phyloP scores from a whole-genome alignment of 2,888 invertebrate genomes.

The Troglohyphantes excavatus region DNA sequence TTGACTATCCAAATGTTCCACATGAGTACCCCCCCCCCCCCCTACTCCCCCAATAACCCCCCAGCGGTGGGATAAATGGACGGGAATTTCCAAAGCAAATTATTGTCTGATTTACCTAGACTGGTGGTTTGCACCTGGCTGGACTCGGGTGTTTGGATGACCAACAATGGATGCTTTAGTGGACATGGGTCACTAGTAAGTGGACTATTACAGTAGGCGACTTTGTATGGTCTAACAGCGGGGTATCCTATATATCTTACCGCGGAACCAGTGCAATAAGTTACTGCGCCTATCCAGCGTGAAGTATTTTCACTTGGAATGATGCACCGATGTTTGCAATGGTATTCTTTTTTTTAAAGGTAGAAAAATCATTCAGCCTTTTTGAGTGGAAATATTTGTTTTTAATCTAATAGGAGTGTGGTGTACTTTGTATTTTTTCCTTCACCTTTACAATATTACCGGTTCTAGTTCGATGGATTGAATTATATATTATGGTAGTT shows the following conservation, averaged over 20 bases:
- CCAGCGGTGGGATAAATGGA: background rate
- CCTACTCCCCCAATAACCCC: background rate
- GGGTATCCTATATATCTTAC: background rate
- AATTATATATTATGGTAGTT: no score
- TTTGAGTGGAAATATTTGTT: no score
- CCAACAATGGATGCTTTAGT: background rate
- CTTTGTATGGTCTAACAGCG: background rate
- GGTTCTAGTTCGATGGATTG: no score
- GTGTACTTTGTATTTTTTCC: no score
- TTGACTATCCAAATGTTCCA: slow-evolving; percentile 27
- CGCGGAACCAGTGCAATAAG: background rate
- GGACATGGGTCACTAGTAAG: background rate
- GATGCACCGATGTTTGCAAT: no score
- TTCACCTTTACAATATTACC: no score
- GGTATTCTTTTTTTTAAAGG: no score
- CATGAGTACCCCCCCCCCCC: background rate
- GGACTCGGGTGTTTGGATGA: background rate
- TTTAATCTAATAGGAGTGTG: no score
- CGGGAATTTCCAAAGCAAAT: slow-evolving; percentile 16
- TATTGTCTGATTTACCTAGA: background rate
- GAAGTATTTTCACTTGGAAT: no score
- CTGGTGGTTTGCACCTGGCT: slow-evolving; percentile 8
- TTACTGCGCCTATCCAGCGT: background rate
- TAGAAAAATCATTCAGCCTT: no score
- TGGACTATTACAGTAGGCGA: background rate